Base-by-base conservation (phyloP, 1,140 invertebrate species). In the Polyergus mexicanus region DNA sequence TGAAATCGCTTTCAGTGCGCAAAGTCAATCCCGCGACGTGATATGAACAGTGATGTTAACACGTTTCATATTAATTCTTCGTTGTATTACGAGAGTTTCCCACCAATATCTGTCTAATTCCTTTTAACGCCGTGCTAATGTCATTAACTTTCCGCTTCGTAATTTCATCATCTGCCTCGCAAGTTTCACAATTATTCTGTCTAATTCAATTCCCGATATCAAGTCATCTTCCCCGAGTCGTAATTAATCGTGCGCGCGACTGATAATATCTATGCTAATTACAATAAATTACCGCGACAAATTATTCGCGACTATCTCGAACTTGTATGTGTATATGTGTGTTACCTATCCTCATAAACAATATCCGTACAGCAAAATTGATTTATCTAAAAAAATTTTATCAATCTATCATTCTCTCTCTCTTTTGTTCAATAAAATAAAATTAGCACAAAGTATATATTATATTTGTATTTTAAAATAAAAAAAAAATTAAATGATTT, bases 121-220 rank as follows among this genome's bases (percentile, higher is more conserved):
- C 88, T 88, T 85, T 89, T 84, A 89, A 89, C 87, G 84, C 87
- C 69, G 44, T 69, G 75, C 75, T 89, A 89, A 89, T 54, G 71
- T 88, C 84, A 81, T 78, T 71, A 84, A 80, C 87, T 78, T 87
- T 75, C 75, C 75, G 86, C 86, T 72, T 60, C 84, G 78, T 89
- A 89, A 89, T 89, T 86, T 88, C 88, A 89, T 89, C 88, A 89
- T 86, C 87, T 89, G 87, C 76, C 85, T 84, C 62, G 87, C 84
- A 89, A 89, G 85, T 86, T 88, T 88, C 87, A 85, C 87, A 89
- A 89, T 89, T 89, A 89, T 89, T 88, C 88, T 86, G 85, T 89
- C 88, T 89, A 88, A 89, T 84, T 89, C 87, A 84, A 85, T 85
- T 72, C 47, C 84, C 63, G 19, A 88, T 66, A 71, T 35, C 72